Evolutionary conservation across 2,797 vertebrate genomes (phyloP).

Genomic region (Notolepis coatsorum): DNA sequence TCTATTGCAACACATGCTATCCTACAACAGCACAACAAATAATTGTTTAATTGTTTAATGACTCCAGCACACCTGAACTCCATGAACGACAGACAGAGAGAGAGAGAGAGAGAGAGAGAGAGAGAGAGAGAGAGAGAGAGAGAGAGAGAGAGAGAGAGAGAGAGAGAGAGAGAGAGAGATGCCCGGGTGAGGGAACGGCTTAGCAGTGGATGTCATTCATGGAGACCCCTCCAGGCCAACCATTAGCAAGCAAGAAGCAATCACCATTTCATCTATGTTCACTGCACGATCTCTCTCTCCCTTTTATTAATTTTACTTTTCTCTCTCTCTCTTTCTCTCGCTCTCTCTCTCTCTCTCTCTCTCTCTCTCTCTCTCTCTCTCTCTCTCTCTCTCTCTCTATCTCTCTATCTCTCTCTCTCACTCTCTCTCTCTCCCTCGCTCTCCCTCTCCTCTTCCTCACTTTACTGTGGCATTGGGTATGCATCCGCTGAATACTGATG

Average conservation of each 20-base stretch:
- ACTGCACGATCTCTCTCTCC: conserved; percentile 40
- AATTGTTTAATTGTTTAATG: too few relatives aligned
- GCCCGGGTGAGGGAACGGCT: conserved; percentile 52
- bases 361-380: too few relatives aligned
- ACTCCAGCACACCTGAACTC: too few relatives aligned
- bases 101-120: conserved; percentile 18
- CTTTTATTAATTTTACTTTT: conserved; percentile 53
- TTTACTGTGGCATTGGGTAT: conserved; percentile 38
- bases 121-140: background rate
- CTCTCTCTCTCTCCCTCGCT: conserved; percentile 23
- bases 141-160: conserved; percentile 3
- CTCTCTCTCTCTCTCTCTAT: conserved; percentile 65
- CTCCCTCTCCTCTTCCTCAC: conserved; percentile 12
- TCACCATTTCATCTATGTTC: conserved; percentile 80
- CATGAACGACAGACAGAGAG: background rate
- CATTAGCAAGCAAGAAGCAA: conserved; percentile 80
- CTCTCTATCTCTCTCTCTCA: too few relatives aligned
- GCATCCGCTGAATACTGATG: conserved; percentile 36
- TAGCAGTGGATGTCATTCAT: conserved; percentile 63
- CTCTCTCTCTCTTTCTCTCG: conserved; percentile 55
- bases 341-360: too few relatives aligned
- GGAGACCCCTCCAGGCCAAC: conserved; percentile 73
- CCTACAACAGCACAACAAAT: too few relatives aligned
- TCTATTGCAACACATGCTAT: too few relatives aligned
- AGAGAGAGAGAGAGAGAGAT: conserved; percentile 20